phyloP scores from a whole-genome alignment of 2,888 invertebrate species.

The Hypsopygia costalis region DNA sequence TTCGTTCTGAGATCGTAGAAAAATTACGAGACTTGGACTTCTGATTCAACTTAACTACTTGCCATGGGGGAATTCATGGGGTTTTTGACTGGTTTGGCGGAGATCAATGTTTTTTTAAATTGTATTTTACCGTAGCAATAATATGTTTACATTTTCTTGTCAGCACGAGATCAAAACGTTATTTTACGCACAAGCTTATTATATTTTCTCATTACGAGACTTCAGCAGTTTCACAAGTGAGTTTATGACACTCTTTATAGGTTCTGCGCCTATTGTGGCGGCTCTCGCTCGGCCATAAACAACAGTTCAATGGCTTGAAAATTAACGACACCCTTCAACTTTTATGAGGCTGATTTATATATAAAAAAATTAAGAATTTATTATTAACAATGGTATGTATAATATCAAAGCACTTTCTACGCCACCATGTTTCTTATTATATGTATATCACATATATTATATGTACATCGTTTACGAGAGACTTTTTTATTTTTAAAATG shows the following conservation, averaged over 20 bases:
- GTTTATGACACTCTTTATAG: conserved; percentile 35
- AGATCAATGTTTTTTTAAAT: too few relatives aligned
- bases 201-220: conserved; percentile 17
- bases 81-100: too few relatives aligned
- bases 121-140: not conserved
- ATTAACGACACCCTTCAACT: conserved; percentile 30
- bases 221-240: conserved; percentile 23
- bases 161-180: not conserved
- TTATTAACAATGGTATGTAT: not conserved
- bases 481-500: too few relatives aligned
- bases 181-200: not conserved
- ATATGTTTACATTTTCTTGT: not conserved
- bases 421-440: too few relatives aligned
- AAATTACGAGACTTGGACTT: too few relatives aligned
- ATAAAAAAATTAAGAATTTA: conserved; percentile 1
- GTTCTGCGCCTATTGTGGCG: conserved; percentile 21
- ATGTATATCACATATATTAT: too few relatives aligned
- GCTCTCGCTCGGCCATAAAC: conserved; percentile 31
- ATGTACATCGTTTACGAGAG: too few relatives aligned
- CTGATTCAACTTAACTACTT: too few relatives aligned
- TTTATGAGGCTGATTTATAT: conserved; percentile 17
- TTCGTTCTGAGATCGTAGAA: too few relatives aligned
- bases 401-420: too few relatives aligned
- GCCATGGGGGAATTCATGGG: too few relatives aligned
- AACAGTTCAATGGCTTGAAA: conserved; percentile 31